phyloP scores from a whole-genome alignment of 2,113 vertebrate genomes.

The Phycodurus eques region DNA sequence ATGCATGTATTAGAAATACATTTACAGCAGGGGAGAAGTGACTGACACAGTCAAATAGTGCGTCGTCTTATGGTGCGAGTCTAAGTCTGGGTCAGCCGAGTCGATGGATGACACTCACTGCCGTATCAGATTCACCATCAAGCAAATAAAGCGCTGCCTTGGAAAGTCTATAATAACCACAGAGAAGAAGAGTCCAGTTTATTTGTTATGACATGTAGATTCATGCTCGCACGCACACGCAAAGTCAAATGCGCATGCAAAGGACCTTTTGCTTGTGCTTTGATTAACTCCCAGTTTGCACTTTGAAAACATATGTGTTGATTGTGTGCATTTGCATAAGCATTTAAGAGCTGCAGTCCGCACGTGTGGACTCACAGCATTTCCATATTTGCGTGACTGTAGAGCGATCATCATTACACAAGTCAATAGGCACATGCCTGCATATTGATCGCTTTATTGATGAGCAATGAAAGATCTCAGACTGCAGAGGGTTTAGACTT shows the following conservation, averaged over 20 bases:
- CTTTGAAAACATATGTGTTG: slow-evolving; percentile 24
- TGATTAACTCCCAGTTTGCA: slow-evolving; percentile 25
- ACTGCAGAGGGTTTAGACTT: slow-evolving; percentile 61
- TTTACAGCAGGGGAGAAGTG: not conserved
- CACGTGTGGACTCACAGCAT: slow-evolving; percentile 6
- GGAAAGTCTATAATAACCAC: slow-evolving; percentile 55
- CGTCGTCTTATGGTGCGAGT: slow-evolving; percentile 22
- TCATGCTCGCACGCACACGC: not conserved
- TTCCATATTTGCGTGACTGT: slow-evolving; percentile 28
- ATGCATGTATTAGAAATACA: slow-evolving; percentile 25
- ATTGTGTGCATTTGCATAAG: slow-evolving; percentile 28
- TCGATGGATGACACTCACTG: slow-evolving; percentile 57
- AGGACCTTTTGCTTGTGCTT: not conserved
- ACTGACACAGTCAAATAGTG: slow-evolving; percentile 37
- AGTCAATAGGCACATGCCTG: slow-evolving; percentile 70
- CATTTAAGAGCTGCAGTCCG: not conserved
- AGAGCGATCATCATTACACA: slow-evolving; percentile 68
- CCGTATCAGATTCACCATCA: slow-evolving; percentile 50
- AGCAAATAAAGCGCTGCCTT: slow-evolving; percentile 49
- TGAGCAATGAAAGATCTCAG: slow-evolving; percentile 62
- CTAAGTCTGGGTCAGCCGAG: slow-evolving; percentile 43
- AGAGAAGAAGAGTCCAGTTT: slow-evolving; percentile 45
- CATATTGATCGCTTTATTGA: slow-evolving; percentile 67
- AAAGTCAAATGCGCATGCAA: not conserved
- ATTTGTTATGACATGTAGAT: slow-evolving; percentile 41